phyloP scores from a whole-genome alignment of 1,140 invertebrate genomes.

The Listronotus bonariensis region DNA sequence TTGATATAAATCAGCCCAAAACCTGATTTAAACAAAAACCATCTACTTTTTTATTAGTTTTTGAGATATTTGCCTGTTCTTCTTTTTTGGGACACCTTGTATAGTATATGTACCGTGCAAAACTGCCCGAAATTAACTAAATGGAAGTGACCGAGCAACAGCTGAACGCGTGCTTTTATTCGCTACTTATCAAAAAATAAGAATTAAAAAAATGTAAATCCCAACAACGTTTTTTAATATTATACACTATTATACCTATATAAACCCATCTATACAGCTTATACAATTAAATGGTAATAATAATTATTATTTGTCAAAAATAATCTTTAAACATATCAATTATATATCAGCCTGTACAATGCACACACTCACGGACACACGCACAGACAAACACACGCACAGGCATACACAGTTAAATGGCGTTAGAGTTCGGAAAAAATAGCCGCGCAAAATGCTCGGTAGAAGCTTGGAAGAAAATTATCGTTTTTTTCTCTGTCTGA shows the following conservation, averaged over 20 bases:
- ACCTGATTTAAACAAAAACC: no score
- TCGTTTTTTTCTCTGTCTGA: no score
- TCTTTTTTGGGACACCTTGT: no score
- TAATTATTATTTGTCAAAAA: slow-evolving; percentile 56
- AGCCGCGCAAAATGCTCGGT: neutral
- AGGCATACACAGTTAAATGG: slow-evolving; percentile 25
- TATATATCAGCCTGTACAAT: slow-evolving; percentile 52
- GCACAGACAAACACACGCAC: slow-evolving; percentile 6
- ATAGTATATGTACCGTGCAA: no score
- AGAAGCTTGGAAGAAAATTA: no score
- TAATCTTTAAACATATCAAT: slow-evolving; percentile 44
- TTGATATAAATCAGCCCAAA: no score
- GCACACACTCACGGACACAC: slow-evolving; percentile 22
- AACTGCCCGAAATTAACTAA: no score
- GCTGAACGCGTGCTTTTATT: slow-evolving; percentile 27
- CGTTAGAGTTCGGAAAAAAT: slow-evolving; percentile 17
- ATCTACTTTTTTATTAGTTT: no score
- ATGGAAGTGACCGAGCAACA: slow-evolving; percentile 46
- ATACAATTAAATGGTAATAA: slow-evolving; percentile 53
- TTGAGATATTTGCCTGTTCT: no score
- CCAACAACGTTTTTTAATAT: slow-evolving; percentile 49
- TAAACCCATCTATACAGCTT: slow-evolving; percentile 53
- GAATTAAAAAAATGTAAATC: slow-evolving; percentile 40
- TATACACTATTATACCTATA: slow-evolving; percentile 52
- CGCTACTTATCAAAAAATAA: neutral